Conservation (phyloP, 37 sponge, comb jelly and placozoan species). For the Lycopodina hypogea region DNA sequence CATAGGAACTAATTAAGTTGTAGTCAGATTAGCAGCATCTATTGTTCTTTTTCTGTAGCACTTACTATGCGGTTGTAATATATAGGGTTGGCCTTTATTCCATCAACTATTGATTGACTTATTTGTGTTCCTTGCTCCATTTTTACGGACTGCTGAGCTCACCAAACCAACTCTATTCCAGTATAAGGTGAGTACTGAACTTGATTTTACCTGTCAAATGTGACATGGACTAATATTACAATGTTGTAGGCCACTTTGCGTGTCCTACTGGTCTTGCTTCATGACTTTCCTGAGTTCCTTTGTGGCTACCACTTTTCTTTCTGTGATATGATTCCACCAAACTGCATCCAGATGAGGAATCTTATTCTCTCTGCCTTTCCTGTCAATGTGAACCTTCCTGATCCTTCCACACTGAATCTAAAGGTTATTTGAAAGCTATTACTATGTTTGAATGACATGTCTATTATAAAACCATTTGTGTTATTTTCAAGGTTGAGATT, state of each 20-base stretch:
- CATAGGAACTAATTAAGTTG: neutral
- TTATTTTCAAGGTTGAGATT: constrained; percentile 81
- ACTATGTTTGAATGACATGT: neutral
- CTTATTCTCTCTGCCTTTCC: constrained; percentile 98
- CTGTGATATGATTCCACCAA: constrained; percentile 99
- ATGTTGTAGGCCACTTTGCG: constrained; percentile 96
- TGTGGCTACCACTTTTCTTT: constrained; percentile 99
- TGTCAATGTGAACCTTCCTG: constrained; percentile 96
- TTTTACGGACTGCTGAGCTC: constrained; percentile 96
- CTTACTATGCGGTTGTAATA: neutral
- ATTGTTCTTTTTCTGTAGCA: neutral
- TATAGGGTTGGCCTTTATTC: constrained; percentile 93
- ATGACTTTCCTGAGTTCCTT: constrained; percentile 99
- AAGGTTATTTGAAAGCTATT: constrained; percentile 61
- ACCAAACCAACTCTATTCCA: constrained; percentile 84
- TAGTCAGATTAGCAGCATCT: neutral
- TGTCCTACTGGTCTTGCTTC: constrained; percentile 94
- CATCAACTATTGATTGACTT: constrained; percentile 95
- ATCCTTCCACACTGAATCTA: constrained; percentile 97
- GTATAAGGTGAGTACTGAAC: constrained; percentile 86
- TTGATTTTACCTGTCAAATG: too few relatives aligned
- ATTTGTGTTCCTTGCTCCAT: constrained; percentile 96
- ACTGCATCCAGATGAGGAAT: constrained; percentile 99
- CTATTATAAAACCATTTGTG: neutral
- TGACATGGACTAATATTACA: too few relatives aligned